phyloP scores from a whole-genome alignment of 2,888 invertebrate genomes.

The Epinotia demarniana region DNA sequence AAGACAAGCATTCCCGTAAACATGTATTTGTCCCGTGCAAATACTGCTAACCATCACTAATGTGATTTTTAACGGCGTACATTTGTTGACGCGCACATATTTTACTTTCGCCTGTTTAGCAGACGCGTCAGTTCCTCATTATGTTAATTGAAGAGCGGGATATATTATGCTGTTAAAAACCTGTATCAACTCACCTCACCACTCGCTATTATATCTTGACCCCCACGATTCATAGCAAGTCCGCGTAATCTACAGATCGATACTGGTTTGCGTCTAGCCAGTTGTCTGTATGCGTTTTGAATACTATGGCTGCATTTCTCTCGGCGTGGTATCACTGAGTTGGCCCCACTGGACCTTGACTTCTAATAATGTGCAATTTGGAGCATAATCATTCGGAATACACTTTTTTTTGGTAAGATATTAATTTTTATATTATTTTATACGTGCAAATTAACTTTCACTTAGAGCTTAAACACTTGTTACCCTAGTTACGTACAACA shows the following conservation, averaged over 20 bases:
- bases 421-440: too few relatives aligned
- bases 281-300: neutral
- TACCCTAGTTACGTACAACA: neutral
- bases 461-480: too few relatives aligned
- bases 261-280: too few relatives aligned
- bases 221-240: neutral
- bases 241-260: neutral
- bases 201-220: neutral
- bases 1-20: constrained; percentile 15
- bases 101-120: constrained; percentile 53
- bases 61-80: constrained; percentile 47
- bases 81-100: constrained; percentile 51
- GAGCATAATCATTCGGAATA: neutral
- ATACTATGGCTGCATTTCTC: neutral
- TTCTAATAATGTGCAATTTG: constrained; percentile 14
- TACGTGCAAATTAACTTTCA: too few relatives aligned
- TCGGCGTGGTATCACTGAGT: constrained; percentile 32
- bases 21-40: constrained; percentile 29
- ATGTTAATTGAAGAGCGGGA: constrained; percentile 64
- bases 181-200: constrained; percentile 43
- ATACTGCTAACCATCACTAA: constrained; percentile 33
- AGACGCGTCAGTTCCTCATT: constrained; percentile 64
- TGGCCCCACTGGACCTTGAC: constrained; percentile 45
- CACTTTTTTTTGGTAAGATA: neutral
- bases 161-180: constrained; percentile 63